Conservation (phyloP, 2,888 invertebrate species). For the Papilio gigon region DNA sequence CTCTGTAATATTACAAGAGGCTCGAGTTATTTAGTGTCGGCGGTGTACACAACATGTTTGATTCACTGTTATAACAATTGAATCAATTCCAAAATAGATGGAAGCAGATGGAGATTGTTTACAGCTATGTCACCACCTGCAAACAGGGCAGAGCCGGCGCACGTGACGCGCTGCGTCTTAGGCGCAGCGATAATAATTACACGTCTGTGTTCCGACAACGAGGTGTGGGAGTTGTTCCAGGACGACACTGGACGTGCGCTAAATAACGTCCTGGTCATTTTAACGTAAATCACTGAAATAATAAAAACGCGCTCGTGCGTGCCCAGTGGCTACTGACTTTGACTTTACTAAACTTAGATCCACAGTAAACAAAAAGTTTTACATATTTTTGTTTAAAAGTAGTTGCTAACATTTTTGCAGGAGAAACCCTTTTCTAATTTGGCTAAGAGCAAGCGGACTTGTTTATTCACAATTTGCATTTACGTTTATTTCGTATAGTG, state of each 20-base stretch:
- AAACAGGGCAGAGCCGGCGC: neutral
- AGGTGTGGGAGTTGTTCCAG: neutral
- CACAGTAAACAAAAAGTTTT: neutral
- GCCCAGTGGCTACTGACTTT: neutral
- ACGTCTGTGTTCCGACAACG: neutral
- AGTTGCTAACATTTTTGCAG: neutral
- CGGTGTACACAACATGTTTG: neutral
- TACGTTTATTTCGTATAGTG: neutral
- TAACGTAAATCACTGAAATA: neutral
- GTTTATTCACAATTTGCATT: constrained; percentile 6
- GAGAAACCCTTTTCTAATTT: neutral
- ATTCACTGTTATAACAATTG: neutral
- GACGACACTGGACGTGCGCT: neutral
- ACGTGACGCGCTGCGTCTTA: neutral
- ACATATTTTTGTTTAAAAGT: neutral
- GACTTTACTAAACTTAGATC: neutral
- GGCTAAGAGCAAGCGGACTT: neutral
- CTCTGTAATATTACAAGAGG: neutral
- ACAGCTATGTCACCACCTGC: neutral
- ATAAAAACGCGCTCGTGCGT: neutral
- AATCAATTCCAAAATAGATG: neutral
- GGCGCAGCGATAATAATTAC: neutral
- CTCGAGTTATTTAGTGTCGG: neutral
- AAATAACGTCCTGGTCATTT: neutral
- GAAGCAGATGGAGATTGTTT: neutral